Conservation (phyloP, 2,113 vertebrate species). For the Brevimyrus niger region DNA sequence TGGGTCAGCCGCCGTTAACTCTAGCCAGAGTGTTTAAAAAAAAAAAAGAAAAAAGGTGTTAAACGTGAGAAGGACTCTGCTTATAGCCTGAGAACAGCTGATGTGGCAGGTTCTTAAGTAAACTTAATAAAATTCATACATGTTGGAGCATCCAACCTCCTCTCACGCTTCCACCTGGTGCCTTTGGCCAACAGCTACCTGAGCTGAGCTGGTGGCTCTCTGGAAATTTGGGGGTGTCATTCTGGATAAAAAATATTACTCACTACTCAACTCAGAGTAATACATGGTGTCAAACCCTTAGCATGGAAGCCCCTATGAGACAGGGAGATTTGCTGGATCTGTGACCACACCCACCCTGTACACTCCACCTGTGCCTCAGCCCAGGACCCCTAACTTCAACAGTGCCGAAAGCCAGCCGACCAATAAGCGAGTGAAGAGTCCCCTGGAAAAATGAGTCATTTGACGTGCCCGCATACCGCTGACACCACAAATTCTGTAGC, state of each 20-base stretch:
- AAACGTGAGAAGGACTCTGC: not conserved
- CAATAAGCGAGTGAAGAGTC: not conserved
- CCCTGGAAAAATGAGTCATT: not conserved
- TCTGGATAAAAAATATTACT: not conserved
- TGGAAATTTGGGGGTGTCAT: conserved; percentile 5
- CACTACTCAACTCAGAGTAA: not conserved
- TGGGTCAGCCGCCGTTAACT: not conserved
- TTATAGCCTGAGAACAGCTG: not conserved
- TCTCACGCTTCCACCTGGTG: conserved; percentile 26
- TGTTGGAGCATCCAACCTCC: not conserved
- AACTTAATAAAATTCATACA: conserved; percentile 30
- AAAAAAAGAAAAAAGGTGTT: not conserved
- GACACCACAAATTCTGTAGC: not conserved
- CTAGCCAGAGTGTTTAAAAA: not conserved
- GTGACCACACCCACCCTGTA: not conserved
- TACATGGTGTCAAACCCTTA: not conserved
- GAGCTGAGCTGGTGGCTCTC: conserved; percentile 11
- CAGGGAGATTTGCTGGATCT: not conserved
- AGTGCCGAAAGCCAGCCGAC: not conserved
- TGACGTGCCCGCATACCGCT: not conserved
- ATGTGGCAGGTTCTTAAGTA: not conserved
- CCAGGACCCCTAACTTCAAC: not conserved
- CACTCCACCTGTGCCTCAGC: not conserved
- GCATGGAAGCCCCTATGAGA: not conserved
- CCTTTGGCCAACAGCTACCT: conserved; percentile 35